Conservation (phyloP, 2,888 invertebrate genomes). For the Copidosoma aretas region DNA sequence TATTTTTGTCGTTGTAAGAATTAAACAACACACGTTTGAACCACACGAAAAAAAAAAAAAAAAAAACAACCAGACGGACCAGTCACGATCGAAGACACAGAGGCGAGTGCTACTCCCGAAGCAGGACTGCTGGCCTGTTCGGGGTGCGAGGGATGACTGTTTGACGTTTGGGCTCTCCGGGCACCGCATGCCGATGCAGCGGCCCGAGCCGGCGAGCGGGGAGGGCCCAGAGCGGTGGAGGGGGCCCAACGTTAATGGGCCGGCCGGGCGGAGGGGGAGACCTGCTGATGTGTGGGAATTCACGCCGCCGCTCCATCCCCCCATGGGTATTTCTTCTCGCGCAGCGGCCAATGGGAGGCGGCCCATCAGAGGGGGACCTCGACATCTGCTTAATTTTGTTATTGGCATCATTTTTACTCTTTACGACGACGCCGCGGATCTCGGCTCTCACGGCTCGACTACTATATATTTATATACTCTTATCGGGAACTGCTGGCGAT, state of each 20-base stretch:
- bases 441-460: conserved; percentile 13
- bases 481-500: conserved; percentile 1
- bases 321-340: neutral
- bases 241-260: conserved; percentile 9
- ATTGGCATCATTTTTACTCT: conserved; percentile 41
- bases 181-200: conserved; percentile 61
- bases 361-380: conserved; percentile 8
- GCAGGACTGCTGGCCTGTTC: conserved; percentile 41
- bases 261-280: conserved; percentile 45
- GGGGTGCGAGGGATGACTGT: conserved; percentile 60
- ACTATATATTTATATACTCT: too few relatives aligned
- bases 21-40: too few relatives aligned
- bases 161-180: conserved; percentile 61
- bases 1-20: too few relatives aligned
- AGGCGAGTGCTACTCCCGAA: neutral
- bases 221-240: conserved; percentile 10
- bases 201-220: conserved; percentile 24
- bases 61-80: neutral
- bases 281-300: conserved; percentile 63
- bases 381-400: conserved; percentile 43
- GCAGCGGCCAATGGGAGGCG: neutral
- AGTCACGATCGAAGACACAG: neutral
- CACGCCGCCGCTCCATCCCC: conserved; percentile 44
- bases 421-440: conserved; percentile 23
- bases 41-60: too few relatives aligned